Evolutionary conservation across 2,888 invertebrate genomes (phyloP), one percentile per base, ranked within the genome.

Genomic region (Diarsia dahlii): DNA sequence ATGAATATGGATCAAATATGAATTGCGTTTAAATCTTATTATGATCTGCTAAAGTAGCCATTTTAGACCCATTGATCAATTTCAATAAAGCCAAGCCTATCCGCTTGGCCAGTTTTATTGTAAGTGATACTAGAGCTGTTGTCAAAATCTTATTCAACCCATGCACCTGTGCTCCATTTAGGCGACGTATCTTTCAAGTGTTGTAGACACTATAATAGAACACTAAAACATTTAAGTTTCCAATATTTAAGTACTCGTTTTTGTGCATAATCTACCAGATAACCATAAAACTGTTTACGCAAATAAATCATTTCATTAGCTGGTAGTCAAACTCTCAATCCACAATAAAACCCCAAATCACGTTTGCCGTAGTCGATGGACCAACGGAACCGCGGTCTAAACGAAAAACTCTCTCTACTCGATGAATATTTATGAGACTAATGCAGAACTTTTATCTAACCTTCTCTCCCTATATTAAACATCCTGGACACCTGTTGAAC

Each of bases 351-450:
- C 20, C 18, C 46, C 46, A 76, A 84, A 81, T 71, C 46, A 58
- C 50, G 48, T 76, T 84, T 71, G 20, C 62, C 45, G 54, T 4
- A 48, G 13, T 70, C 84, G 20, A 20, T 71, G 60, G 63, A 39
- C 58, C 23, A 45, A 39, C 6, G n/a, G 28, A 46, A 63, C 54
- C 65, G 45, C 64, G 66, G 56, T 48, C 28, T 80, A 68, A 76
- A 73, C 52, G 67, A 72, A 77, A 78, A 68, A 67, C 23, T 9
- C 48, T 9, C 48, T 39, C 39, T 39, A 39, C 63, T 28, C 62
- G 67, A 87, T 82, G 64, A 75, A 85, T 87, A 87, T 87, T 87
- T 87, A 85, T 85, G 77, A 84, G 68, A 67, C 12, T 13, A 54
- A 39, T 28, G 28, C 15, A 66, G 34, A 71, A 81, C 54, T 82